These are phyloP conservation scores for Icerya purchasi DNA, from an alignment of 2,888 invertebrate genomes.

Conservation along the genomic window DNA sequence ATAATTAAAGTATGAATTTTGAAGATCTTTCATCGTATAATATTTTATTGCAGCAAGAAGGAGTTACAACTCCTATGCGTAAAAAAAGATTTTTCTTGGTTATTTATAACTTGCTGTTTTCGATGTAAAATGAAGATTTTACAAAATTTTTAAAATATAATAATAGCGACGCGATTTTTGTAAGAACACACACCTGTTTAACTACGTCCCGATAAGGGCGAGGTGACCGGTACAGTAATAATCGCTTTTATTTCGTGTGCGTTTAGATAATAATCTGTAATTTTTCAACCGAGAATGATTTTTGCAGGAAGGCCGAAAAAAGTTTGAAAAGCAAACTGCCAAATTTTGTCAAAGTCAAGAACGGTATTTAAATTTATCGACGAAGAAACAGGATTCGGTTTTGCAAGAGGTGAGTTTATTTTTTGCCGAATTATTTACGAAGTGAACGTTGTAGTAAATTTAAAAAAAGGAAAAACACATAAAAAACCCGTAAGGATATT, in stretches of 20 bases:
- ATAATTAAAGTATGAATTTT: constrained; percentile 3
- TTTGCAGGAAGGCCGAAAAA: constrained; percentile 76
- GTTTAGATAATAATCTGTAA: too few relatives aligned
- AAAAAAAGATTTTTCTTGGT: too few relatives aligned
- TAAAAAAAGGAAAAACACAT: not conserved
- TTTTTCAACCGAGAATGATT: too few relatives aligned
- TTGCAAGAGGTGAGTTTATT: constrained; percentile 71
- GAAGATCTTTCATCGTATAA: not conserved
- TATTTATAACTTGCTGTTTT: not conserved
- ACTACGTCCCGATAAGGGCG: too few relatives aligned
- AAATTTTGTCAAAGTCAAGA: constrained; percentile 96
- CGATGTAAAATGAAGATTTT: not conserved
- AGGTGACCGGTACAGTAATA: too few relatives aligned
- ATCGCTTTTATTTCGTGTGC: too few relatives aligned
- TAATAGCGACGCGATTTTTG: too few relatives aligned
- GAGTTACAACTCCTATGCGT: not conserved
- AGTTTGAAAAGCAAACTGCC: constrained; percentile 91
- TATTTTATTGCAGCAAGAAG: not conserved
- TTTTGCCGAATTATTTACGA: not conserved
- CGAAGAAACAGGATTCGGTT: constrained; percentile 72
- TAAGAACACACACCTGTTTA: too few relatives aligned
- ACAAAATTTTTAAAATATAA: not conserved
- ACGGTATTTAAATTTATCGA: constrained; percentile 75
- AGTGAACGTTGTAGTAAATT: not conserved
- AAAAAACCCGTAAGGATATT: not conserved